These are phyloP conservation scores for Tenthredo notha DNA, from an alignment of 2,888 invertebrate species.

Conservation along the genomic window DNA sequence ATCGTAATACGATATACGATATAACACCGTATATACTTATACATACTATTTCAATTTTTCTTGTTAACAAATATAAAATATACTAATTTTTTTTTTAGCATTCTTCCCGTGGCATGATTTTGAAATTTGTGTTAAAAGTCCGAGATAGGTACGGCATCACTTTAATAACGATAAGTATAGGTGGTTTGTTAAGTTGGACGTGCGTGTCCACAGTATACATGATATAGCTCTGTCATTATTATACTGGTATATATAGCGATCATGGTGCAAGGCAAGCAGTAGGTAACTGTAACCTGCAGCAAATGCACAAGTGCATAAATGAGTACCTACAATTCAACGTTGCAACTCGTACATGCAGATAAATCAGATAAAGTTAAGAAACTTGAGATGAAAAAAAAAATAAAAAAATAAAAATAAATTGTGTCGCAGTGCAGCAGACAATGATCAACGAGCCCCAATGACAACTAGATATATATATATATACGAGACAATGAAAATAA, in stretches of 20 bases:
- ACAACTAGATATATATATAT: not conserved
- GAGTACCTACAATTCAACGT: not conserved
- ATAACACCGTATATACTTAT: too few relatives aligned
- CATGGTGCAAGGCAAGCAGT: not conserved
- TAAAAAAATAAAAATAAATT: not conserved
- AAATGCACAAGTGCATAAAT: not conserved
- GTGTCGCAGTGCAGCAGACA: not conserved
- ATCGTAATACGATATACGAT: too few relatives aligned
- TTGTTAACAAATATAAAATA: too few relatives aligned
- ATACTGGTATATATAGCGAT: not conserved
- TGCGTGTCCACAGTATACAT: not conserved
- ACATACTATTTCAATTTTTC: too few relatives aligned
- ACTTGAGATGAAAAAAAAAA: slow-evolving; percentile 5
- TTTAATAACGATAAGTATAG: slow-evolving; percentile 8
- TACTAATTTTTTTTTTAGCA: too few relatives aligned
- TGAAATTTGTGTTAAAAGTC: too few relatives aligned
- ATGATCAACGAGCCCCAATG: not conserved
- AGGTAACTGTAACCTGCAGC: not conserved
- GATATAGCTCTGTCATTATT: slow-evolving; percentile 9
- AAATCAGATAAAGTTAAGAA: slow-evolving; percentile 20
- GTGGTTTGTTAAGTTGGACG: not conserved
- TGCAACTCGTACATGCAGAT: not conserved
- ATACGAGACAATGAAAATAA: not conserved
- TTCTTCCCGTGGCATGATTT: too few relatives aligned
- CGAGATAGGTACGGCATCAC: too few relatives aligned